phyloP scores from a whole-genome alignment of 2,797 vertebrate genomes.

The Capromys pilorides region DNA sequence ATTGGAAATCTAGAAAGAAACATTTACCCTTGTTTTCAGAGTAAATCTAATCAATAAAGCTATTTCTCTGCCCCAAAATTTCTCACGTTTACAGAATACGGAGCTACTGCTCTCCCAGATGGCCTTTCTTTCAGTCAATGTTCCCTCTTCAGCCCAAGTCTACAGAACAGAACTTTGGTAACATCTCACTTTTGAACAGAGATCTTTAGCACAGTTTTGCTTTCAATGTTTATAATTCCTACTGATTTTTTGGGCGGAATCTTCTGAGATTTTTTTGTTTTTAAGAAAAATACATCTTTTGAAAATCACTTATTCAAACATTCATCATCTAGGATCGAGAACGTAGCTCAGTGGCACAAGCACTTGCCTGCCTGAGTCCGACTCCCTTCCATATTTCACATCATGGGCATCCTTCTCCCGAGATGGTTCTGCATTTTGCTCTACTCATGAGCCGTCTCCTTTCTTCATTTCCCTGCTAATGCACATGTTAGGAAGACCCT shows the following conservation, averaged over 20 bases:
- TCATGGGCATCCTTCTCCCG: not conserved
- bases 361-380: no score
- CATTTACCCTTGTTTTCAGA: conserved; percentile 40
- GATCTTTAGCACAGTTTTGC: not conserved
- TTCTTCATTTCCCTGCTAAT: not conserved
- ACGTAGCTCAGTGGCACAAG: no score
- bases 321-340: not conserved
- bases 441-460: not conserved
- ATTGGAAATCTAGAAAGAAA: conserved; percentile 13
- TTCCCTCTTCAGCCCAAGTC: conserved; percentile 13
- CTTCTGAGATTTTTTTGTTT: conserved; percentile 15
- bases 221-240: conserved; percentile 30
- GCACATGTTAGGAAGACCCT: not conserved
- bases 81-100: conserved; percentile 24
- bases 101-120: conserved; percentile 24
- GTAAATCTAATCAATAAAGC: not conserved
- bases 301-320: conserved; percentile 39
- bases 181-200: conserved; percentile 39
- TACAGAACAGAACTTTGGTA: conserved; percentile 33
- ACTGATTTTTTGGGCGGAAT: conserved; percentile 17
- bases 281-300: not conserved
- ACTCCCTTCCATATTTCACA: not conserved
- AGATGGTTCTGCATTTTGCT: conserved; percentile 2
- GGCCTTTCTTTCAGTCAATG: not conserved
- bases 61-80: conserved; percentile 32